These are phyloP conservation scores for Heteractis magnifica DNA, from an alignment of 92 coral and sea anemone genomes.

Conservation along the genomic window DNA sequence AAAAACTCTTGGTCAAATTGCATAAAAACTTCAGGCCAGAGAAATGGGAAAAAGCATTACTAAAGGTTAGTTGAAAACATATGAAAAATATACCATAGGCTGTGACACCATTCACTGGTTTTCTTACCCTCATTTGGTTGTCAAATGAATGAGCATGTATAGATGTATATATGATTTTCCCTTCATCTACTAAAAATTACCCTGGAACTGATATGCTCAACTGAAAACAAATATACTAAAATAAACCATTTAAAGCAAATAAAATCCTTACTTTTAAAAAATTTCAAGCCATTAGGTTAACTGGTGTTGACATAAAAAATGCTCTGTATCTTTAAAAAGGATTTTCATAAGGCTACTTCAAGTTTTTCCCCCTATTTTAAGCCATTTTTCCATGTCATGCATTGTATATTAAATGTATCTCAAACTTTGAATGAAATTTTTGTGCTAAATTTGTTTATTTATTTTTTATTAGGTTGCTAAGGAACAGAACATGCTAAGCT, in stretches of 20 bases:
- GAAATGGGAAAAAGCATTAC: conserved; percentile 88
- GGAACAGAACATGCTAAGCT: conserved; percentile 67
- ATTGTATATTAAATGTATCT: not conserved
- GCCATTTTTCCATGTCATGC: not conserved
- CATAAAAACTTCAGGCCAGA: conserved; percentile 79
- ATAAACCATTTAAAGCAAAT: too few species aligned
- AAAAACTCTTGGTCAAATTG: conserved; percentile 71
- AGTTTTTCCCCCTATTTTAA: not conserved
- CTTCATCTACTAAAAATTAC: too few species aligned
- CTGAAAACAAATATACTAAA: too few species aligned
- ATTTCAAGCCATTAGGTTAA: not conserved
- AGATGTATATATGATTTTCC: too few species aligned
- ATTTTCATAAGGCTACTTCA: not conserved
- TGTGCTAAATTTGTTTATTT: not conserved
- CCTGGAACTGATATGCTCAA: too few species aligned
- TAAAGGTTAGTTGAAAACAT: conserved; percentile 56
- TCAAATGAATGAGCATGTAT: too few species aligned
- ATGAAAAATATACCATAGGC: not conserved
- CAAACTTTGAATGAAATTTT: not conserved
- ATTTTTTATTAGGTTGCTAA: conserved; percentile 70
- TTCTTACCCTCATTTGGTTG: not conserved
- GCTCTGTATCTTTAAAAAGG: not conserved
- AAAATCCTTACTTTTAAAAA: too few species aligned
- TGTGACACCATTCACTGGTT: not conserved
- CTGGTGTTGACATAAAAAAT: too few species aligned